phyloP scores from a whole-genome alignment of 1,140 invertebrate species.

The Drosophila jambulina region DNA sequence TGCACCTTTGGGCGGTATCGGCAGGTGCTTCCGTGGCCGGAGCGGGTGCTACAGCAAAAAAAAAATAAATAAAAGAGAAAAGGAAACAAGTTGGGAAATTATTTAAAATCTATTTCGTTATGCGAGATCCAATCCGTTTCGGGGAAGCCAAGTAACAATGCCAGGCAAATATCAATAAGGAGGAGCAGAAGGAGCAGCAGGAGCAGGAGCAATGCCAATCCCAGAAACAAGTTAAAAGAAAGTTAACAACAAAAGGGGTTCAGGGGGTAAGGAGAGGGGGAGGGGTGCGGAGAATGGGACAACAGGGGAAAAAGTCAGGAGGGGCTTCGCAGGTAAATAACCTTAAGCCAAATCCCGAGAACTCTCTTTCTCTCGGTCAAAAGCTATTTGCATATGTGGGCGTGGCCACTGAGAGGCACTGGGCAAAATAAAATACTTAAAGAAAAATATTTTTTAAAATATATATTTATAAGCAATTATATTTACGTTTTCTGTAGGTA shows the following conservation, averaged over 20 bases:
- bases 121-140: slow-evolving; percentile 59
- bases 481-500: neutral
- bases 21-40: slow-evolving; percentile 92
- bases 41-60: slow-evolving; percentile 88
- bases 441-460: neutral
- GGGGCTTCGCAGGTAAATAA: slow-evolving; percentile 56
- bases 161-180: slow-evolving; percentile 76
- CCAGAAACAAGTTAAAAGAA: slow-evolving; percentile 80
- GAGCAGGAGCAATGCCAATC: slow-evolving; percentile 50
- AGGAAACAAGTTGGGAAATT: slow-evolving; percentile 61
- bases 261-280: neutral
- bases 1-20: slow-evolving; percentile 92
- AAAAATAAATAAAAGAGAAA: neutral
- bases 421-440: neutral
- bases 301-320: neutral
- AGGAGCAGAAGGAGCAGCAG: neutral
- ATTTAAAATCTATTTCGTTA: slow-evolving; percentile 73
- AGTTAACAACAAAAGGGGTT: slow-evolving; percentile 58
- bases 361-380: slow-evolving; percentile 14
- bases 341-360: slow-evolving; percentile 59
- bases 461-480: neutral
- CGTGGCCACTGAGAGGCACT: slow-evolving; percentile 14
- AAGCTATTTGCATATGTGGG: slow-evolving; percentile 74
- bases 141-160: slow-evolving; percentile 68
- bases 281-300: neutral